Evolutionary conservation across 2,113 vertebrate species (phyloP).

Genomic region (Peromyscus polionotus): DNA sequence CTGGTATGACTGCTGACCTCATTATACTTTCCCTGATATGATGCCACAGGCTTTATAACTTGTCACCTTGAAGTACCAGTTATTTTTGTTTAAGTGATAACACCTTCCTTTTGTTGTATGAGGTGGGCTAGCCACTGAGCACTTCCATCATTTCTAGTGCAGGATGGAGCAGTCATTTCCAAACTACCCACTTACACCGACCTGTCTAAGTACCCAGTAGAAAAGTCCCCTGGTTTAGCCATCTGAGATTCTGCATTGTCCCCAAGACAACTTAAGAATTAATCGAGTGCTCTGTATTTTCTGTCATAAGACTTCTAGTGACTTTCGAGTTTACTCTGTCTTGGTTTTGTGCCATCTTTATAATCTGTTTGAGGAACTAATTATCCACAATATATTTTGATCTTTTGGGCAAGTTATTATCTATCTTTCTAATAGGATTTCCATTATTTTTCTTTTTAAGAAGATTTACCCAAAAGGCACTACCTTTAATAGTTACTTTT

Average conservation of each 20-base stretch:
- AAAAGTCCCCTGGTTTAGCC: background rate
- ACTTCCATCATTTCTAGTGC: background rate
- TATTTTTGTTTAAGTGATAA: conserved; percentile 7
- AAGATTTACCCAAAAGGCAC: background rate
- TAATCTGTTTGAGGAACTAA: conserved; percentile 16
- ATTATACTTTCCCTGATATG: background rate
- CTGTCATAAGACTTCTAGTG: background rate
- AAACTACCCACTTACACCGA: background rate
- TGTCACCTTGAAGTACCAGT: background rate
- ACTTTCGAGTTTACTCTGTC: background rate
- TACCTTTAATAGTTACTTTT: conserved; percentile 1
- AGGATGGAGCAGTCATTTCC: background rate
- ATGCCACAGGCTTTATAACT: background rate
- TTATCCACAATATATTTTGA: background rate
- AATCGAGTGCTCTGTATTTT: background rate
- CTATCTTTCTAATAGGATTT: background rate
- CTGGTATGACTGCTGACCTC: background rate
- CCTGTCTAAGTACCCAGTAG: background rate
- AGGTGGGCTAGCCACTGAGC: background rate
- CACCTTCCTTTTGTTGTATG: background rate
- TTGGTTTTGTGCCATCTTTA: background rate
- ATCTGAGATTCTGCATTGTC: conserved; percentile 22
- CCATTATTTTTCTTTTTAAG: background rate
- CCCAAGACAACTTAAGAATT: conserved; percentile 40
- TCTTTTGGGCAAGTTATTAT: background rate